Percentiles rank a stretch among this genome's conserved stretches.
Evolutionary conservation across 92 coral and sea anemone species (phyloP).

Genomic region (Pocillopora grandis): DNA sequence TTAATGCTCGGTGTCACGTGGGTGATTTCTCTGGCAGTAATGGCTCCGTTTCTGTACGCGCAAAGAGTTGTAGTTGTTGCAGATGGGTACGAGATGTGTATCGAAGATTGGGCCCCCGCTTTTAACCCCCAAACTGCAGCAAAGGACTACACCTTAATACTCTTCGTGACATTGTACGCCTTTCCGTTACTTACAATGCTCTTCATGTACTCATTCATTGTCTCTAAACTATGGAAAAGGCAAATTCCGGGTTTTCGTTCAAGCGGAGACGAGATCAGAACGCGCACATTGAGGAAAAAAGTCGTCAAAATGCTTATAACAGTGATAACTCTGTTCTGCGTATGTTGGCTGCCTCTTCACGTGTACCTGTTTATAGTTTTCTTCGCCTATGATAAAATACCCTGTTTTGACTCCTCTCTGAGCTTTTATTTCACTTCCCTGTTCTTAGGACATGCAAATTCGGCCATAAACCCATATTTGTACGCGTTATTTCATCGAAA

Average conservation of each 20-base stretch:
- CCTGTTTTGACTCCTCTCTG: slow-evolving; percentile 61
- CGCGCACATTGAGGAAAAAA: slow-evolving; percentile 59
- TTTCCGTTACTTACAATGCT: slow-evolving; percentile 75
- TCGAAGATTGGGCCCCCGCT: slow-evolving; percentile 77
- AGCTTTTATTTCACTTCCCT: slow-evolving; percentile 70
- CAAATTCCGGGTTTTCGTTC: slow-evolving; percentile 68
- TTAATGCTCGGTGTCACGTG: slow-evolving; percentile 57
- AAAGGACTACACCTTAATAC: slow-evolving; percentile 69
- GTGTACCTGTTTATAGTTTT: slow-evolving; percentile 65
- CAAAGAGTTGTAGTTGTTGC: slow-evolving; percentile 42
- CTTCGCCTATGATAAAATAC: slow-evolving; percentile 51
- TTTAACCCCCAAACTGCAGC: slow-evolving; percentile 65
- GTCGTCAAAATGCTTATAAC: slow-evolving; percentile 83
- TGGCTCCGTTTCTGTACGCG: slow-evolving; percentile 86
- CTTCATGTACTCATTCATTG: slow-evolving; percentile 64
- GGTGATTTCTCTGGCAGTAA: slow-evolving; percentile 52
- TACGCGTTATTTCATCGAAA: slow-evolving; percentile 78
- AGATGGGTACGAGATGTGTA: slow-evolving; percentile 58
- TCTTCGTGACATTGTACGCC: slow-evolving; percentile 67
- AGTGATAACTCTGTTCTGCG: slow-evolving; percentile 62
- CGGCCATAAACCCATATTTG: slow-evolving; percentile 77
- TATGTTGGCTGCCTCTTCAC: slow-evolving; percentile 85
- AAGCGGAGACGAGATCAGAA: slow-evolving; percentile 49
- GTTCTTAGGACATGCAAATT: slow-evolving; percentile 81
- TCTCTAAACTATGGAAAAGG: slow-evolving; percentile 73